These are phyloP conservation scores for Lacerta agilis DNA, from an alignment of 2,797 vertebrate genomes.

Conservation along the genomic window DNA sequence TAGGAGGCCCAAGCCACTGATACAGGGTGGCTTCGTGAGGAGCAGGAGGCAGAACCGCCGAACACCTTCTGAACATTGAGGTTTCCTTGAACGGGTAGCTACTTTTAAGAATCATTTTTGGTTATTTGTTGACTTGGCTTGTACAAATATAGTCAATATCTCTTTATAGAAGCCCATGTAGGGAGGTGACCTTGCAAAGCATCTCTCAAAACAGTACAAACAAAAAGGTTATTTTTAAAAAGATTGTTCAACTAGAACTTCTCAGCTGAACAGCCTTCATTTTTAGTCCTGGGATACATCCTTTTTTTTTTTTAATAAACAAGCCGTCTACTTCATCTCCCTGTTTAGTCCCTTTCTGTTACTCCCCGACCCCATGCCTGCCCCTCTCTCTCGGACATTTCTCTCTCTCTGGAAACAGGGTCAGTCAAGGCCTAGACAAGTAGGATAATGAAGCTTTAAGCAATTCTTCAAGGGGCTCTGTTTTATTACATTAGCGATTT, in stretches of 20 bases:
- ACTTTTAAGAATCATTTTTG: background rate
- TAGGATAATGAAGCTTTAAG: constrained; percentile 1
- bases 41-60: no score
- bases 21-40: no score
- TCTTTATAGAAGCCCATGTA: no score
- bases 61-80: background rate
- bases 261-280: background rate
- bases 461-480: constrained; percentile 63
- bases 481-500: constrained; percentile 62
- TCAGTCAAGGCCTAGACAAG: constrained; percentile 31
- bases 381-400: background rate
- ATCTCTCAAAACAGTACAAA: background rate
- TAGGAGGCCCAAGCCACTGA: no score
- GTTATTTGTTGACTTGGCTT: background rate
- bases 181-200: background rate
- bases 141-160: background rate
- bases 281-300: background rate
- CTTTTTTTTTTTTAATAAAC: background rate
- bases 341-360: fast-evolving
- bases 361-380: no score
- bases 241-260: background rate
- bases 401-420: no score
- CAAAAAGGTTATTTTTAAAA: background rate
- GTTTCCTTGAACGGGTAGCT: background rate
- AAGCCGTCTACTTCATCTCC: background rate